Evolutionary conservation across 2,888 invertebrate species (phyloP).

Genomic region (Lepeophtheirus nordmannii): DNA sequence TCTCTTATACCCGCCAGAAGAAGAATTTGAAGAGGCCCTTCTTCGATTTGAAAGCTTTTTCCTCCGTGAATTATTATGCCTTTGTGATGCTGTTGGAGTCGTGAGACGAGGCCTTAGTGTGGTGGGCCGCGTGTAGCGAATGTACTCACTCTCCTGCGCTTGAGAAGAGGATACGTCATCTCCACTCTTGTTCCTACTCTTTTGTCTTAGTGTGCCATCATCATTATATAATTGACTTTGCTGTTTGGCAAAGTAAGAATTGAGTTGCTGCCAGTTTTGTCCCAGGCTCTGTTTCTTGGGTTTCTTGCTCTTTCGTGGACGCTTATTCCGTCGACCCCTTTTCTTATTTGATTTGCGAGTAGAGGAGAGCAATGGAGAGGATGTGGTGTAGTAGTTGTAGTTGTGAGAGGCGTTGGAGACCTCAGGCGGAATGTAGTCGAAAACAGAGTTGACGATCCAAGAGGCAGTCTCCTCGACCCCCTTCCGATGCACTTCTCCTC

Average conservation of each 20-base stretch:
- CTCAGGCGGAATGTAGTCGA: background rate
- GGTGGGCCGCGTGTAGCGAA: background rate
- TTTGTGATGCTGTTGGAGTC: background rate
- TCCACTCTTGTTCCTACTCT: no score
- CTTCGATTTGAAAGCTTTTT: no score
- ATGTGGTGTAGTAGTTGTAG: background rate
- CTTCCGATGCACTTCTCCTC: background rate
- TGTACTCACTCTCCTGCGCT: background rate
- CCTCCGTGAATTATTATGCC: no score
- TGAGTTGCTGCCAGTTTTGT: background rate
- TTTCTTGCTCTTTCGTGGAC: background rate
- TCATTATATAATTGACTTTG: background rate
- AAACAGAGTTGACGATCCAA: background rate
- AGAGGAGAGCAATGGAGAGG: background rate
- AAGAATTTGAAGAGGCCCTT: no score
- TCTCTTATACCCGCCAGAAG: no score
- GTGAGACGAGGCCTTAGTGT: background rate
- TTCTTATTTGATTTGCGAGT: background rate
- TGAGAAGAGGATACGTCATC: no score
- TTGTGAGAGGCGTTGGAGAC: background rate
- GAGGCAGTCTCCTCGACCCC: background rate
- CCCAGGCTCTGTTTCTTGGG: background rate
- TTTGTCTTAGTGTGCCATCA: background rate
- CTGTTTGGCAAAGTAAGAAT: background rate
- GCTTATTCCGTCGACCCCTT: background rate